A percentile compares a stretch with the other conserved stretches of the same genome.
Conservation (phyloP, 2,888 invertebrate species). For the Mesochorus sp. region DNA sequence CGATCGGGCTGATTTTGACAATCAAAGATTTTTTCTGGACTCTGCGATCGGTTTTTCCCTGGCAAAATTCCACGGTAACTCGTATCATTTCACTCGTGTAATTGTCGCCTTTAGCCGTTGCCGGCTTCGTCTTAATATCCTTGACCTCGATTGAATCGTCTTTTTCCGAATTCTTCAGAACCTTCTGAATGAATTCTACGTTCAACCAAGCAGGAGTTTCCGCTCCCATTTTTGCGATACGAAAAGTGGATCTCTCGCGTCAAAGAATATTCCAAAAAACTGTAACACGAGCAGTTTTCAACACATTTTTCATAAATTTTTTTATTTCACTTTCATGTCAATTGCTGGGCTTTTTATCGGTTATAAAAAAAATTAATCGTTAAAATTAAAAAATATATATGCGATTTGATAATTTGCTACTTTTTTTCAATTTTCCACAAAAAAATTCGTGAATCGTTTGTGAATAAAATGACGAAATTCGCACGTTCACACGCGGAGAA, state of each 20-base stretch:
- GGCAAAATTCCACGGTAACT: constrained; percentile 66
- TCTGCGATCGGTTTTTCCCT: constrained; percentile 53
- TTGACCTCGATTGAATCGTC: constrained; percentile 72
- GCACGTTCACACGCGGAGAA: background rate
- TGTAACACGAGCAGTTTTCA: background rate
- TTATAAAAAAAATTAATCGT: background rate
- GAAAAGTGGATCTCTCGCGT: background rate
- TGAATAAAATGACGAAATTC: background rate
- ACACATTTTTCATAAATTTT: background rate
- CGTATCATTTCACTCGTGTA: constrained; percentile 79
- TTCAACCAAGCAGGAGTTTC: constrained; percentile 73
- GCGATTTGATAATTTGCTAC: background rate
- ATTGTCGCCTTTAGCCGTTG: constrained; percentile 78
- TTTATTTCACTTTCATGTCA: background rate
- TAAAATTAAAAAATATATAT: background rate
- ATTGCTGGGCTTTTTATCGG: background rate
- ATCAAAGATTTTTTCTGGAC: constrained; percentile 72
- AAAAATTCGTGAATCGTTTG: background rate
- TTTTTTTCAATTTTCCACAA: background rate
- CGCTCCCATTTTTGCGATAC: constrained; percentile 6
- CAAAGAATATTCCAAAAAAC: background rate
- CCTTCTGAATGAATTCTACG: constrained; percentile 70
- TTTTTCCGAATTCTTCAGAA: constrained; percentile 70
- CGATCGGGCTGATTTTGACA: constrained; percentile 80
- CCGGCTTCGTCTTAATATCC: constrained; percentile 71